These are phyloP conservation scores for Scrobipalpa costella DNA, from an alignment of 2,888 invertebrate genomes.

Conservation along the genomic window DNA sequence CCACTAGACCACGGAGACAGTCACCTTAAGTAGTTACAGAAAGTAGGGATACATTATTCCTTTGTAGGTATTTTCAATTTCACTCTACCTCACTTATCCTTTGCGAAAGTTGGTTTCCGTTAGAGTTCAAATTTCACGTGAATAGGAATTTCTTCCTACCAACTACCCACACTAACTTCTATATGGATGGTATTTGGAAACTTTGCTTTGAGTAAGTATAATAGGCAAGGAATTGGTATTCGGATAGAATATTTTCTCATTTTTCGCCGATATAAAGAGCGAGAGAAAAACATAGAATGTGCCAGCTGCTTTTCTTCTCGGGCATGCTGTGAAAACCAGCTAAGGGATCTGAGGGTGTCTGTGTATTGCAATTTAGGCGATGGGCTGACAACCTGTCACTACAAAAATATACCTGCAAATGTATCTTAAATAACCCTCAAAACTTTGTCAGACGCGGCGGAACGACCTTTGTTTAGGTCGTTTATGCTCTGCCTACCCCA, in stretches of 20 bases:
- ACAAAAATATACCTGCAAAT: no score
- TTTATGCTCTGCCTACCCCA: no score
- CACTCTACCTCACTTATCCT: neutral
- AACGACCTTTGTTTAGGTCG: no score
- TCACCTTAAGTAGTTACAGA: neutral
- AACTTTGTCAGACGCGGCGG: no score
- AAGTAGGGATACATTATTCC: neutral
- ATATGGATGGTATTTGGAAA: neutral
- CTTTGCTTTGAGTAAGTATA: neutral
- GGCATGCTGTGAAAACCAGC: no score
- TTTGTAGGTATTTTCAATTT: neutral
- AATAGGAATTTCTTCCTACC: neutral
- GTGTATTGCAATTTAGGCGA: no score
- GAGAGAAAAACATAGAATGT: no score
- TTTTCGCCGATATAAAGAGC: neutral
- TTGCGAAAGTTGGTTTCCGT: constrained; percentile 3
- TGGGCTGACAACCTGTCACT: no score
- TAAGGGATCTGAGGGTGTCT: no score
- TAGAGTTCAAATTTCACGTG: neutral
- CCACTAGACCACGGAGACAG: no score
- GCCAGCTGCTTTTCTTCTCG: no score
- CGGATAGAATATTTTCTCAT: neutral
- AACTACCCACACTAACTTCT: neutral
- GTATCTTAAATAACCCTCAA: no score
- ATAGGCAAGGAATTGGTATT: neutral